These are phyloP conservation scores for Caenorhabditis imperialis DNA, from an alignment of 2,888 invertebrate genomes.

Conservation along the genomic window DNA sequence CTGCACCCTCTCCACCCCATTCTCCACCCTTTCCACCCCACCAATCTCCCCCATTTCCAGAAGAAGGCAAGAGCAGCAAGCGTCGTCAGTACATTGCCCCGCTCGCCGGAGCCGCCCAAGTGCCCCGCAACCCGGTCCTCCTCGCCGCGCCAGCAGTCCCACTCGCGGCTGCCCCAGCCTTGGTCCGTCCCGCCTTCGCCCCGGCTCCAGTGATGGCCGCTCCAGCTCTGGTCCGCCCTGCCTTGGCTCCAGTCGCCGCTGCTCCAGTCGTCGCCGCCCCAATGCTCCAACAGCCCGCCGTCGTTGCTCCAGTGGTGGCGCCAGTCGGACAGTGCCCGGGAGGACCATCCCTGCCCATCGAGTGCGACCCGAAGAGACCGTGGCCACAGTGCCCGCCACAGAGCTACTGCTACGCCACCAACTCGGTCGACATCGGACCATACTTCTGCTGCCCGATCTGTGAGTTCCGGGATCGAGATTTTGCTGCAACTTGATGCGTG, in stretches of 20 bases:
- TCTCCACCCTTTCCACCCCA: background rate
- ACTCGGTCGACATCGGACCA: conserved; percentile 78
- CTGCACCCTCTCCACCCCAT: background rate
- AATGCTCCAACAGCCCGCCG: conserved; percentile 50
- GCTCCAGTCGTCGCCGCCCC: conserved; percentile 30
- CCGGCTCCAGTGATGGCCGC: conserved; percentile 34
- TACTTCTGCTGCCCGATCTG: conserved; percentile 78
- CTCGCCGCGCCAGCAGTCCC: conserved; percentile 50
- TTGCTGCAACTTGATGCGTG: background rate
- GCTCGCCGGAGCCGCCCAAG: conserved; percentile 64
- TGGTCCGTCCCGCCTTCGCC: conserved; percentile 28
- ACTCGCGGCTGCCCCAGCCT: conserved; percentile 36
- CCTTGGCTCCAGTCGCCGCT: conserved; percentile 43
- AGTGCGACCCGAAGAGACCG: conserved; percentile 78
- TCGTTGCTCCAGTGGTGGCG: conserved; percentile 69
- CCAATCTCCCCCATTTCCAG: background rate
- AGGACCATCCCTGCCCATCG: conserved; percentile 76
- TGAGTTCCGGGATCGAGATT: conserved; percentile 52
- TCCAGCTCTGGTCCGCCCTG: conserved; percentile 2
- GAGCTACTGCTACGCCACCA: conserved; percentile 78
- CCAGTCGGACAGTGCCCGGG: conserved; percentile 76
- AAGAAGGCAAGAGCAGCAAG: conserved; percentile 65
- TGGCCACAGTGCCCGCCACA: conserved; percentile 78
- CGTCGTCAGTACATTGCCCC: conserved; percentile 73
- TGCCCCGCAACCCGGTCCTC: conserved; percentile 57